Percentiles rank a stretch among this genome's conserved stretches.
These are phyloP conservation scores for Heterotilapia buettikoferi DNA, from an alignment of 2,113 vertebrate species.

Conservation along the genomic window DNA sequence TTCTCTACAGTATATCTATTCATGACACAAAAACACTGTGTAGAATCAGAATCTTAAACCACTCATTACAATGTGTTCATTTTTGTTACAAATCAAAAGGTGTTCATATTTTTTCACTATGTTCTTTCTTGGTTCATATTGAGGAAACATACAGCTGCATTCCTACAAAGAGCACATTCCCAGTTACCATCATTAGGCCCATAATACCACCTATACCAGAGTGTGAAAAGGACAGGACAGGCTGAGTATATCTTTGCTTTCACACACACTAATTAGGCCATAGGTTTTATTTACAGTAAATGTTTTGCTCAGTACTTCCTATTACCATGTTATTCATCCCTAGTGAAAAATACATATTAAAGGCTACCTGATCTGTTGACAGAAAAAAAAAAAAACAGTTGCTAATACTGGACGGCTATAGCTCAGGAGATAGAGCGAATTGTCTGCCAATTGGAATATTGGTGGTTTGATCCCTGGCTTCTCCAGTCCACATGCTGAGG, in stretches of 20 bases:
- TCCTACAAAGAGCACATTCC: not conserved
- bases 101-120: not conserved
- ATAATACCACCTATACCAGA: not conserved
- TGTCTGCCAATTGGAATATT: not conserved
- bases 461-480: not conserved
- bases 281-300: not conserved
- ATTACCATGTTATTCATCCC: not conserved
- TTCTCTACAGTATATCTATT: not conserved
- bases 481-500: not conserved
- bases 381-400: rapidly evolving
- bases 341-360: not conserved
- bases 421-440: not conserved
- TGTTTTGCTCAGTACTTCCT: not conserved
- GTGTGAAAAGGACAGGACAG: not conserved
- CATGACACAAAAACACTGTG: not conserved
- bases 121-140: not conserved
- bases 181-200: not conserved
- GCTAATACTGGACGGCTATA: not conserved
- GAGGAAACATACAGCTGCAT: not conserved
- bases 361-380: not conserved
- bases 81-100: not conserved
- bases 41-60: not conserved
- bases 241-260: not conserved
- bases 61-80: not conserved
- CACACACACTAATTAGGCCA: not conserved